Conservation (phyloP, 2,888 invertebrate species). For the Blastobasis lacticolella region DNA sequence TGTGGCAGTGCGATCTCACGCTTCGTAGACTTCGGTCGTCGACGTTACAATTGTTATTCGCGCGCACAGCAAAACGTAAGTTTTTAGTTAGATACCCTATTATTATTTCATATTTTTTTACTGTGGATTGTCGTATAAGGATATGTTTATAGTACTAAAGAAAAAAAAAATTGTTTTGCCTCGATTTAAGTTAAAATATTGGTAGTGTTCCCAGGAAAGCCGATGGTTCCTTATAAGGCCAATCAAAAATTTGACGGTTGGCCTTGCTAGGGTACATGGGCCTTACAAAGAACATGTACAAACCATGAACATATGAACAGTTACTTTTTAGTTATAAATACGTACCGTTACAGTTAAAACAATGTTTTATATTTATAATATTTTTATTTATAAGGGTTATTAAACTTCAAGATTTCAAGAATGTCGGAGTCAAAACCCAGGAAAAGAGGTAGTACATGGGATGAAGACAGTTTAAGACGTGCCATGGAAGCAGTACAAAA, state of each 20-base stretch:
- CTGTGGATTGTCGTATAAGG: constrained; percentile 16
- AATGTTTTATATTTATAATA: not conserved
- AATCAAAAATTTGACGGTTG: constrained; percentile 17
- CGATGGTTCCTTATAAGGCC: constrained; percentile 20
- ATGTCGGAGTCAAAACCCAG: constrained; percentile 9
- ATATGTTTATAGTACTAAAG: constrained; percentile 10
- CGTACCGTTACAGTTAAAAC: constrained; percentile 3
- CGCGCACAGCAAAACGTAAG: constrained; percentile 8
- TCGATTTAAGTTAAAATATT: constrained; percentile 15
- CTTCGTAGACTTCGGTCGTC: constrained; percentile 11
- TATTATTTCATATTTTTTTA: constrained; percentile 13
- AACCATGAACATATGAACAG: constrained; percentile 5
- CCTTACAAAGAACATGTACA: constrained; percentile 9
- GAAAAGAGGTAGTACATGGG: constrained; percentile 17
- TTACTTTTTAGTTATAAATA: constrained; percentile 2
- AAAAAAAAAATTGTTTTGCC: constrained; percentile 13
- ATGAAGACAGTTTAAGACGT: constrained; percentile 18
- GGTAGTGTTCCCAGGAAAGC: constrained; percentile 18
- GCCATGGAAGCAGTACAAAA: constrained; percentile 22
- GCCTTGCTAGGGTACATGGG: constrained; percentile 14
- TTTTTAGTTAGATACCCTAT: constrained; percentile 9
- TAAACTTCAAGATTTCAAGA: constrained; percentile 3
- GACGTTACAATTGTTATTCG: constrained; percentile 7
- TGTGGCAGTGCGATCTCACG: constrained; percentile 9
- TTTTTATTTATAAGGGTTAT: not conserved